phyloP scores from a whole-genome alignment of 2,888 invertebrate genomes.

The Strigamia transsilvanica region DNA sequence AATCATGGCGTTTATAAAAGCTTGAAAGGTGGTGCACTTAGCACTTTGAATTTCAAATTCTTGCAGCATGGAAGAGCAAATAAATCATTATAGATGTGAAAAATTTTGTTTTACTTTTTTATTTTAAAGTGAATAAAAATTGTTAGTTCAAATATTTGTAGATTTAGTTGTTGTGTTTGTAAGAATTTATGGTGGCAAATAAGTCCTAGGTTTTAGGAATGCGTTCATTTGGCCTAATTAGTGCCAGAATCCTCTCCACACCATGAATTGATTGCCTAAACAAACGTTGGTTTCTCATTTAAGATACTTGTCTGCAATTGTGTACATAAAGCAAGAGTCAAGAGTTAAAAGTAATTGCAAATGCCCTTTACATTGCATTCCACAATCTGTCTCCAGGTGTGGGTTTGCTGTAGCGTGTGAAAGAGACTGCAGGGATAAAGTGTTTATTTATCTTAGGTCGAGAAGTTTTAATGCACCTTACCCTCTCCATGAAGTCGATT shows the following conservation, averaged over 20 bases:
- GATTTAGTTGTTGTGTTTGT: no score
- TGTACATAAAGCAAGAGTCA: constrained; percentile 27
- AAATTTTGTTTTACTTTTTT: not conserved
- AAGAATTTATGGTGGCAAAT: not conserved
- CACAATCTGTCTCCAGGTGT: constrained; percentile 45
- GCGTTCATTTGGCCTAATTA: constrained; percentile 44
- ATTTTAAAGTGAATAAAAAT: not conserved
- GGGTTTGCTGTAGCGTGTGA: constrained; percentile 27
- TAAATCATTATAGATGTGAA: not conserved
- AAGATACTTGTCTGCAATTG: constrained; percentile 41
- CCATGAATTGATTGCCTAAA: constrained; percentile 48
- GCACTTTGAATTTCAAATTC: no score
- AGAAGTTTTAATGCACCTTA: constrained; percentile 2
- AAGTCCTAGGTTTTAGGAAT: not conserved
- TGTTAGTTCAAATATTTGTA: no score
- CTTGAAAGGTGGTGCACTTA: no score
- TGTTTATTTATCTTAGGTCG: constrained; percentile 36
- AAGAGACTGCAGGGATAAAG: constrained; percentile 12
- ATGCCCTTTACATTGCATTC: constrained; percentile 41
- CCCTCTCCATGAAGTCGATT: constrained; percentile 22
- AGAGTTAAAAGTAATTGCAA: constrained; percentile 39
- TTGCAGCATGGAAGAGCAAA: not conserved
- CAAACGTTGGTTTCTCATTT: constrained; percentile 47
- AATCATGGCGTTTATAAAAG: no score
- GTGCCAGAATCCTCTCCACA: constrained; percentile 31